Evolutionary conservation across 2,888 invertebrate species (phyloP).

Genomic region (Patella pellucida): DNA sequence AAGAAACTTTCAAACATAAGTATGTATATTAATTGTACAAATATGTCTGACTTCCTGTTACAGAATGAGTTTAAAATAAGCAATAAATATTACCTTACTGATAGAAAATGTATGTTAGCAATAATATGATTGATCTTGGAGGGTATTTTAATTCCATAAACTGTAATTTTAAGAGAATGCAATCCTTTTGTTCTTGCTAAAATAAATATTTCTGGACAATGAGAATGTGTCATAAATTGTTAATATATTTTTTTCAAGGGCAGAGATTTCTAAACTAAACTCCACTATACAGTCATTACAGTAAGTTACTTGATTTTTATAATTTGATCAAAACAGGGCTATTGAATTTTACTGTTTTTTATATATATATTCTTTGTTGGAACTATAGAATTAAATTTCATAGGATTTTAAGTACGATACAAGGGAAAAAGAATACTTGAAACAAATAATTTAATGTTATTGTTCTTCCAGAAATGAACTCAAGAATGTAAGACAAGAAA

Average conservation of each 20-base stretch:
- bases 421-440: neutral
- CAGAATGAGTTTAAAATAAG: too few species aligned
- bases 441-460: neutral
- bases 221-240: neutral
- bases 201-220: too few species aligned
- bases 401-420: too few species aligned
- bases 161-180: too few species aligned
- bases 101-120: too few species aligned
- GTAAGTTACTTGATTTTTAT: slow-evolving; percentile 40
- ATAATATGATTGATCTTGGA: too few species aligned
- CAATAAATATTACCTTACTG: too few species aligned
- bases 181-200: too few species aligned
- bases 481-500: slow-evolving; percentile 47
- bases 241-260: slow-evolving; percentile 39
- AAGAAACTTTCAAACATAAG: slow-evolving; percentile 52
- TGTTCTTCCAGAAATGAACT: slow-evolving; percentile 46
- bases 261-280: slow-evolving; percentile 45
- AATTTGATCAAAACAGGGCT: neutral
- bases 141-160: too few species aligned
- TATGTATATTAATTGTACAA: slow-evolving; percentile 26
- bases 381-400: too few species aligned
- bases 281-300: slow-evolving; percentile 37
- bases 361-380: too few species aligned
- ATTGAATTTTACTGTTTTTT: neutral
- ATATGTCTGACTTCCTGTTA: too few species aligned